Evolutionary conservation across 2,797 vertebrate species (phyloP), one percentile per base, ranked within the genome.

Genomic region (Hoplostethus atlanticus): DNA sequence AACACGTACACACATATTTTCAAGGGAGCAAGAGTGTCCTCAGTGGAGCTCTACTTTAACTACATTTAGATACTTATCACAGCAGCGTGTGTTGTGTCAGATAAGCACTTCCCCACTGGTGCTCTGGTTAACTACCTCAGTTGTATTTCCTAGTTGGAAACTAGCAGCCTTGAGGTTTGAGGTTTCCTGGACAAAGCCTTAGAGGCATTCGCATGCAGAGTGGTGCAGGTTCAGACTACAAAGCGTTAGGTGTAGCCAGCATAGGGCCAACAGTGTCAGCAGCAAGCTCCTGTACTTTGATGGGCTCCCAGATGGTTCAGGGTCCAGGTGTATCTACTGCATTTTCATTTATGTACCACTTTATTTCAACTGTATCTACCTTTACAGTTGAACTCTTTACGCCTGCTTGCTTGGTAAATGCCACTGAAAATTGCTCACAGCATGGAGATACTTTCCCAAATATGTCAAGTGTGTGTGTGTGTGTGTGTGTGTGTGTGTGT

Each of bases 71-170:
- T 34, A 40, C 36, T 53, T 44, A 34, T 42, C 17, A 48, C 59
- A 51, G 58, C n/a, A 38, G 21, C 50, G 57, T 65, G 56, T 60
- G 63, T 47, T 71, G 40, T 53, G 59, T 61, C 46, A 73, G 76
- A 82, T 64, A 77, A 76, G 54, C 47, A 42, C 38, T 64, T 65
- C 28, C 38, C 59, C 34, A 28, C 40, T 44, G 21, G 3, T 3
- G n/a, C 48, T 51, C 28, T 66, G 34, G 25, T 73, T 16, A 58
- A 65, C 71, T 36, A 51, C 55, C 38, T 46, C 38, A 64, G 55
- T 38, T 68, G 42, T 47, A 61, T 65, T 2, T 74, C 34, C 46
- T 38, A 34, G 48, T 73, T 0, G 6, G 42, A 13, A 64, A 47
- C 3, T 1, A 56, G 66, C 25, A 58, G 38, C 38, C 38, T 8